Evolutionary conservation across 2,113 vertebrate genomes (phyloP).

Genomic region (Crotalus tigris): DNA sequence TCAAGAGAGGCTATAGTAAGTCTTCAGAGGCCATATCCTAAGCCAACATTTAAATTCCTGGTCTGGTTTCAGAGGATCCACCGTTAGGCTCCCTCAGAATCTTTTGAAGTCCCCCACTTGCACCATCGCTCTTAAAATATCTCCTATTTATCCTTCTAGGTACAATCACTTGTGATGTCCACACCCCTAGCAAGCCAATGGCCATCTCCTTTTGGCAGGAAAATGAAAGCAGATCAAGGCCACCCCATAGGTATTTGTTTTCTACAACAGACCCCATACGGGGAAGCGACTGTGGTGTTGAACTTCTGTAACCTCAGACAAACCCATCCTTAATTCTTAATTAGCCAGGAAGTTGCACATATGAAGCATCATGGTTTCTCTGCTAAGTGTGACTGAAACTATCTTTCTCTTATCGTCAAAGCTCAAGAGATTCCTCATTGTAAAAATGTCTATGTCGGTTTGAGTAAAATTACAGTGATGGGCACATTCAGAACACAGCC

Average conservation of each 20-base stretch:
- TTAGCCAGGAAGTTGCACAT: neutral
- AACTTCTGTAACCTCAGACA: neutral
- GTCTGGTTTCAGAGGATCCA: neutral
- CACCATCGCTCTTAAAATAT: neutral
- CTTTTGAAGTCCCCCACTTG: neutral
- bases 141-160: neutral
- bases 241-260: neutral
- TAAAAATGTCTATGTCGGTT: neutral
- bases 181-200: neutral
- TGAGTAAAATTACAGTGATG: neutral
- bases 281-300: neutral
- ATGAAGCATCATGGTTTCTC: neutral
- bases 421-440: neutral
- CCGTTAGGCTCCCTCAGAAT: neutral
- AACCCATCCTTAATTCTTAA: neutral
- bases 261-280: neutral
- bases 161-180: neutral
- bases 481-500: neutral
- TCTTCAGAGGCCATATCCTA: neutral
- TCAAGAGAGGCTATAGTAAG: neutral
- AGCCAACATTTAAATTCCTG: slow-evolving; percentile 4
- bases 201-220: neutral
- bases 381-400: neutral
- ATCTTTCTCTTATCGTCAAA: neutral
- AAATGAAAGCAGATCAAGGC: neutral